Conservation (phyloP, 2,888 invertebrate genomes). For the Thumatha senex region DNA sequence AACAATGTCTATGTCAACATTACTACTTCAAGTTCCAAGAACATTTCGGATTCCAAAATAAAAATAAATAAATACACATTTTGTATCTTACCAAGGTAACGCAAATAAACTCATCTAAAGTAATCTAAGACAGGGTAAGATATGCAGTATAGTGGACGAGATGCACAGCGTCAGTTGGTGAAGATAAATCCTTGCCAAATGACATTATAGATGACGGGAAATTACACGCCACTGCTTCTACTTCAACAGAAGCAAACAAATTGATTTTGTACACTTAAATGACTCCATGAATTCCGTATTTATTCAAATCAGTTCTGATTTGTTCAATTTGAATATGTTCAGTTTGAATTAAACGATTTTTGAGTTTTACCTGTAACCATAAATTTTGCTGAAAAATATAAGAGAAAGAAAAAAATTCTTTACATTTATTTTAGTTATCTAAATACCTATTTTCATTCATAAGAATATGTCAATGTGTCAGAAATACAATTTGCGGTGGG, state of each 20-base stretch:
- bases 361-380: background rate
- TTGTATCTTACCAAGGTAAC: no score
- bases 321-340: background rate
- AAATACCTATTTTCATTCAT: no score
- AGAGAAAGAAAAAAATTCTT: no score
- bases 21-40: no score
- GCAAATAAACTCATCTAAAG: no score
- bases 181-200: slow-evolving; percentile 13
- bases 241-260: slow-evolving; percentile 44
- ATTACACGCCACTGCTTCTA: slow-evolving; percentile 43
- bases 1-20: no score
- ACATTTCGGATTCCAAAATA: no score
- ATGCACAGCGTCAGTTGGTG: background rate
- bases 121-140: no score
- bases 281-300: slow-evolving; percentile 9
- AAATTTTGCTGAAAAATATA: background rate
- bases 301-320: background rate
- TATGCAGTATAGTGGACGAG: background rate
- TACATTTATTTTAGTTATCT: no score
- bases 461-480: no score
- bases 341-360: background rate
- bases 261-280: slow-evolving; percentile 42
- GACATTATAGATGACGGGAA: slow-evolving; percentile 37
- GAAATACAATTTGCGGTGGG: no score
- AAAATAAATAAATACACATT: no score